Conservation (phyloP, 2,113 vertebrate species). For the Vimba vimba region DNA sequence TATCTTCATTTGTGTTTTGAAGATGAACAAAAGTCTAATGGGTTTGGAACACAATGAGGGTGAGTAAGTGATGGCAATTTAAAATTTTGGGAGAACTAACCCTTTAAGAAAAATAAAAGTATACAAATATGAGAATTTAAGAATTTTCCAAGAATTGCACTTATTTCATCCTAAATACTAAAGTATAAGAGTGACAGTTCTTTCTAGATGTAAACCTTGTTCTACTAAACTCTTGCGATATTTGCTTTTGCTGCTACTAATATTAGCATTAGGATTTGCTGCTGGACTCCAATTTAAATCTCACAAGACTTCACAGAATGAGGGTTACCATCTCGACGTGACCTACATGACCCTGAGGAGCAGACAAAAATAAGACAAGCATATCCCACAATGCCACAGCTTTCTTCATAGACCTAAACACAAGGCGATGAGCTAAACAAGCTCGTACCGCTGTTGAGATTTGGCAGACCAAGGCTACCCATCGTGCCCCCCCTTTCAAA, state of each 20-base stretch:
- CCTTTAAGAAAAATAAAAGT: too few species aligned
- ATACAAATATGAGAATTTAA: too few species aligned
- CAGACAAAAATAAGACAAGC: constrained; percentile 54
- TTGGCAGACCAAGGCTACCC: constrained; percentile 53
- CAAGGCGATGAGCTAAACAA: constrained; percentile 55
- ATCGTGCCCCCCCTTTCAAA: constrained; percentile 32
- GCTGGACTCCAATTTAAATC: constrained; percentile 16
- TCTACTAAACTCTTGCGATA: not conserved
- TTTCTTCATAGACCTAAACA: constrained; percentile 47
- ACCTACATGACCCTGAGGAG: not conserved
- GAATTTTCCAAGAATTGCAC: too few species aligned
- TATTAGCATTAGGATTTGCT: not conserved
- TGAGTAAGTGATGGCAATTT: too few species aligned
- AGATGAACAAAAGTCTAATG: too few species aligned
- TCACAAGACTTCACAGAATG: not conserved
- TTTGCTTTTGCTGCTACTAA: too few species aligned
- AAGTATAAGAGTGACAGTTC: not conserved
- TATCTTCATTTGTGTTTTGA: too few species aligned
- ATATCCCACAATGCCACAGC: constrained; percentile 44
- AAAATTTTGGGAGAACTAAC: too few species aligned
- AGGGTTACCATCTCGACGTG: constrained; percentile 10
- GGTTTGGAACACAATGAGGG: too few species aligned
- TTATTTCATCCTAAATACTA: not conserved
- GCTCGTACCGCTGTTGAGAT: constrained; percentile 43
- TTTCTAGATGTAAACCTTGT: constrained; percentile 40